These are phyloP conservation scores for Imbricaverruca yamaguchii DNA, from an alignment of 2,888 invertebrate species.

Conservation along the genomic window DNA sequence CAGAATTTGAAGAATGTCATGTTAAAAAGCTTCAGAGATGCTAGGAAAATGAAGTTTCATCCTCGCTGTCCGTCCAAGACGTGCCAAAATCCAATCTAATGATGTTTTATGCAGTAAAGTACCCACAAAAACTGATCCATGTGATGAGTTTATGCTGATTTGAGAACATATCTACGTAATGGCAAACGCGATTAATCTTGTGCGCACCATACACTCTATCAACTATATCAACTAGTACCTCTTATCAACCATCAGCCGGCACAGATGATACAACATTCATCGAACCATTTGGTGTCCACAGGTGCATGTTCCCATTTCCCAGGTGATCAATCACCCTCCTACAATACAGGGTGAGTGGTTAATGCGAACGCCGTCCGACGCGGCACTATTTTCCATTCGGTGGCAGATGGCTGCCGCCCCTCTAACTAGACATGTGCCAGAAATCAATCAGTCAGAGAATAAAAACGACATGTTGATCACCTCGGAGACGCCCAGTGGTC, in stretches of 20 bases:
- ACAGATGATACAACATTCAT: conserved; percentile 2
- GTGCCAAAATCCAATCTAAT: background rate
- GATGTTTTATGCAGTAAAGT: background rate
- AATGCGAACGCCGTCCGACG: background rate
- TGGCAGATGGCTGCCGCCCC: background rate
- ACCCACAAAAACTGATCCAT: background rate
- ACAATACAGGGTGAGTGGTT: background rate
- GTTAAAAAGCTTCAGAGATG: too few species aligned
- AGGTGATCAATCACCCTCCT: background rate
- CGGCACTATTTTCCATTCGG: too few species aligned
- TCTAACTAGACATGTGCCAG: background rate
- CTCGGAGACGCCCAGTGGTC: background rate
- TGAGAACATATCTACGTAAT: too few species aligned
- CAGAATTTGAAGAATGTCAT: too few species aligned
- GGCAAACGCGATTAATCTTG: too few species aligned
- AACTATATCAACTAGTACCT: background rate
- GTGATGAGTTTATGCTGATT: too few species aligned
- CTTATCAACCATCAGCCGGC: background rate
- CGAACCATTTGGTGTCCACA: background rate
- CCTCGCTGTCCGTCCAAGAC: too few species aligned
- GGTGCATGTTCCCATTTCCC: background rate
- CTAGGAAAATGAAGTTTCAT: too few species aligned
- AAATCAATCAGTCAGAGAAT: background rate
- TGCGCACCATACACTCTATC: background rate
- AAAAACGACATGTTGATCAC: background rate